These are phyloP conservation scores for Tarsius wallacei DNA, from an alignment of 2,797 vertebrate genomes.

Conservation along the genomic window DNA sequence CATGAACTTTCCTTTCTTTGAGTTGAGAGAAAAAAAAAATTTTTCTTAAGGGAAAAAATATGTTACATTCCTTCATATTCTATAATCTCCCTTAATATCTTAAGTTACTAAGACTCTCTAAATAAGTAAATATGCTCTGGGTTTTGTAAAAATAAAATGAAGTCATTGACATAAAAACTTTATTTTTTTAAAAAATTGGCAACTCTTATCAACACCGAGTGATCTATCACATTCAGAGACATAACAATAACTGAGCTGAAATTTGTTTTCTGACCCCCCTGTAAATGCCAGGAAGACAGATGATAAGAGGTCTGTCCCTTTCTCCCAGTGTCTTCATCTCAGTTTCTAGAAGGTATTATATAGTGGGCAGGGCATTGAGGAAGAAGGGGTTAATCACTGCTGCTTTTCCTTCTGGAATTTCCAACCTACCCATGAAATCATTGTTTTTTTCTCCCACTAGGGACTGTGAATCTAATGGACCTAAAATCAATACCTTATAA, in stretches of 20 bases:
- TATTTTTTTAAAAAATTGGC: not conserved
- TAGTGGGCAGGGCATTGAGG: not conserved
- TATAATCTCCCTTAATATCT: not conserved
- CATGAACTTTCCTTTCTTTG: not conserved
- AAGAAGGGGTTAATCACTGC: constrained; percentile 64
- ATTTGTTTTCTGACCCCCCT: not conserved
- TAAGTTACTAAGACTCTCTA: not conserved
- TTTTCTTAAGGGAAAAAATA: not conserved
- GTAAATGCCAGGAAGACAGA: not conserved
- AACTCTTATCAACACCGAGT: not conserved
- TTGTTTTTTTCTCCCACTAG: constrained; percentile 57
- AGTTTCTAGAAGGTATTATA: not conserved
- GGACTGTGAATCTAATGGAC: constrained; percentile 77
- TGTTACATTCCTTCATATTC: not conserved
- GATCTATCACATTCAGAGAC: constrained; percentile 9
- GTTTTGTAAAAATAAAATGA: not conserved
- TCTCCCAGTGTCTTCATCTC: not conserved
- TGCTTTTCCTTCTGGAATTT: constrained; percentile 66
- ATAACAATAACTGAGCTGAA: not conserved
- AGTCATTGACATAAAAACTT: constrained; percentile 18
- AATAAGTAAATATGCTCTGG: not conserved
- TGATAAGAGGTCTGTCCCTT: not conserved
- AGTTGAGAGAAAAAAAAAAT: not conserved
- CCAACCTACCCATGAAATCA: constrained; percentile 73
- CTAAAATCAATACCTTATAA: constrained; percentile 75